Conservation (phyloP, 2,888 invertebrate species). For the Pycnomerus fuliginosus region DNA sequence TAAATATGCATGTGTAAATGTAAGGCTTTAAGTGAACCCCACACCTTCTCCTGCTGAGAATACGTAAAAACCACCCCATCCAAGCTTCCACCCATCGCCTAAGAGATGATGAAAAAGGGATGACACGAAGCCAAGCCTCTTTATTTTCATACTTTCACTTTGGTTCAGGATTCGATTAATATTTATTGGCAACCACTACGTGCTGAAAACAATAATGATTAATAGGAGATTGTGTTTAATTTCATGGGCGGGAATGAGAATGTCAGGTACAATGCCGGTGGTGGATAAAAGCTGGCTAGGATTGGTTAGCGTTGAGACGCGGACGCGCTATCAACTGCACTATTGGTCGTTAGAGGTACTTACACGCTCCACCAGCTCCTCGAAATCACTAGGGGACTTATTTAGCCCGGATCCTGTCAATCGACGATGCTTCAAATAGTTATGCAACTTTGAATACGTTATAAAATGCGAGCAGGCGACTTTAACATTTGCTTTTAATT, state of each 20-base stretch:
- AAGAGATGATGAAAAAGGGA: not conserved
- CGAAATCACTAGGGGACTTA: slow-evolving; percentile 22
- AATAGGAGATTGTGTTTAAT: slow-evolving; percentile 10
- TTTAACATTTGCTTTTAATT: too few relatives aligned
- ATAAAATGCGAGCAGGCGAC: too few relatives aligned
- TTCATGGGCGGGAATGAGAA: slow-evolving; percentile 16
- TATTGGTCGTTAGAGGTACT: slow-evolving; percentile 42
- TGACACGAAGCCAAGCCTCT: not conserved
- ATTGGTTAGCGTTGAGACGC: slow-evolving; percentile 35
- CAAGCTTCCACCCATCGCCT: not conserved
- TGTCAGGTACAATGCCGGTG: slow-evolving; percentile 16
- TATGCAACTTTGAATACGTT: too few relatives aligned
- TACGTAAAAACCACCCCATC: slow-evolving; percentile 34
- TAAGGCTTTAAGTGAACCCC: slow-evolving; percentile 46
- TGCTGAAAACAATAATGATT: too few relatives aligned
- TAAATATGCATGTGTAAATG: slow-evolving; percentile 55
- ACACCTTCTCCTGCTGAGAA: slow-evolving; percentile 36
- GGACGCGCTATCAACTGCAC: slow-evolving; percentile 29
- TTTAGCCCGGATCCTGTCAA: slow-evolving; percentile 1
- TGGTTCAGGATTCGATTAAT: too few relatives aligned
- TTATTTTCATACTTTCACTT: too few relatives aligned
- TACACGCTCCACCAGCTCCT: slow-evolving; percentile 45
- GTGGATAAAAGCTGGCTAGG: slow-evolving; percentile 9
- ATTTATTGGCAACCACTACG: too few relatives aligned
- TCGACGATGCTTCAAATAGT: too few relatives aligned